These are phyloP conservation scores for Pterocles gutturalis DNA, from an alignment of 2,113 vertebrate genomes.

Conservation along the genomic window DNA sequence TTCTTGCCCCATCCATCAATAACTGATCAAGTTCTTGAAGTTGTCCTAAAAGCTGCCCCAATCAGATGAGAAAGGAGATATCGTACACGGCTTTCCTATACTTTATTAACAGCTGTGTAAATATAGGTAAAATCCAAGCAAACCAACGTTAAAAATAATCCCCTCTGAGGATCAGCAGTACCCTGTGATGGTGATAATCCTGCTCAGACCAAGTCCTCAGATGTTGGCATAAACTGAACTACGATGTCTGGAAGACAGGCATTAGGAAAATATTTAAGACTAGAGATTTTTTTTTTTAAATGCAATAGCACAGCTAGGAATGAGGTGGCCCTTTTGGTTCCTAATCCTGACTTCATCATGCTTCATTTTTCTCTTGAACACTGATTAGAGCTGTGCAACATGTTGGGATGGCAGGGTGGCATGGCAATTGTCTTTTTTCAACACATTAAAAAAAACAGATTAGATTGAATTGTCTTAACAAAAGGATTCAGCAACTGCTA, in stretches of 20 bases:
- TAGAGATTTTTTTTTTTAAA: background rate
- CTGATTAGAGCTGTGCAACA: background rate
- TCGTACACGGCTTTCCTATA: background rate
- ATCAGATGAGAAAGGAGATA: background rate
- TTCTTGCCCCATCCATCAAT: background rate
- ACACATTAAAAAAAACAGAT: too few relatives aligned
- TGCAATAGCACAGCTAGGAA: background rate
- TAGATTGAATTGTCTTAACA: background rate
- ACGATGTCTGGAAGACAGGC: background rate
- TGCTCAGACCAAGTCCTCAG: background rate
- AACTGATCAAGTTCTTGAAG: background rate
- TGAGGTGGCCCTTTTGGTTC: background rate
- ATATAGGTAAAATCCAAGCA: background rate
- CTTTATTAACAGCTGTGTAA: background rate
- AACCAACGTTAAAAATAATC: background rate
- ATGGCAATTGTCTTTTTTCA: background rate
- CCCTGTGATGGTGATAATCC: background rate
- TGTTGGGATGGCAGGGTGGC: background rate
- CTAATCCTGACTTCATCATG: background rate
- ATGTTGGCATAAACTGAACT: background rate
- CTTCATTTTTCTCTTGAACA: background rate
- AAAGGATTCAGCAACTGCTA: background rate
- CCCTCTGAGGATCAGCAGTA: background rate
- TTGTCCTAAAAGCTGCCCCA: background rate
- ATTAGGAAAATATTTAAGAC: background rate